Evolutionary conservation across 2,113 vertebrate genomes (phyloP).

Genomic region (Myocastor coypus): DNA sequence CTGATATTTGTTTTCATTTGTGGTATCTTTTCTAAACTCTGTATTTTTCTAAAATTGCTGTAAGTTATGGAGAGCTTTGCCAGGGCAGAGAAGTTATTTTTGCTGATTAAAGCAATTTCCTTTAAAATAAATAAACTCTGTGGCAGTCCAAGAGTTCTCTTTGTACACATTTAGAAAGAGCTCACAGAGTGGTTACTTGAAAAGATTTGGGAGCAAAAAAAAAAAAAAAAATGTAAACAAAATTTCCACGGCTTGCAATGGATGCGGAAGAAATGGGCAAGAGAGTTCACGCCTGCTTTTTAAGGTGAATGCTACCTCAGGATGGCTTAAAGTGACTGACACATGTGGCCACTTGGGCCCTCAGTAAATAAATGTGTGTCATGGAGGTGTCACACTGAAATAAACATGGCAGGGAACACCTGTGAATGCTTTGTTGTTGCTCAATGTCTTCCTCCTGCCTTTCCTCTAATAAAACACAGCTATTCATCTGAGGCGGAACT

Average conservation of each 20-base stretch:
- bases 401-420: neutral
- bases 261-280: neutral
- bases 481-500: neutral
- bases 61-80: constrained; percentile 41
- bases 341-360: neutral
- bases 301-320: neutral
- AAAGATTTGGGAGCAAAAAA: constrained; percentile 50
- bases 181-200: constrained; percentile 50
- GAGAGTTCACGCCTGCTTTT: neutral
- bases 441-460: neutral
- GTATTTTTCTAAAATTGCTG: constrained; percentile 54
- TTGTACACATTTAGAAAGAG: constrained; percentile 29
- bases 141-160: constrained; percentile 35
- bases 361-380: neutral
- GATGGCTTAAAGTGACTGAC: neutral
- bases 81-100: constrained; percentile 58
- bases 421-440: neutral
- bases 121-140: constrained; percentile 69
- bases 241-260: constrained; percentile 18
- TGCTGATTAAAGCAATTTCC: constrained; percentile 69
- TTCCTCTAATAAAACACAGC: neutral
- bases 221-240: constrained; percentile 26
- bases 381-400: neutral
- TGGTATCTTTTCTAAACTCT: constrained; percentile 56
- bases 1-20: constrained; percentile 66